Base-by-base conservation (phyloP, 2,888 invertebrate genomes). In the Craniophora ligustri region DNA sequence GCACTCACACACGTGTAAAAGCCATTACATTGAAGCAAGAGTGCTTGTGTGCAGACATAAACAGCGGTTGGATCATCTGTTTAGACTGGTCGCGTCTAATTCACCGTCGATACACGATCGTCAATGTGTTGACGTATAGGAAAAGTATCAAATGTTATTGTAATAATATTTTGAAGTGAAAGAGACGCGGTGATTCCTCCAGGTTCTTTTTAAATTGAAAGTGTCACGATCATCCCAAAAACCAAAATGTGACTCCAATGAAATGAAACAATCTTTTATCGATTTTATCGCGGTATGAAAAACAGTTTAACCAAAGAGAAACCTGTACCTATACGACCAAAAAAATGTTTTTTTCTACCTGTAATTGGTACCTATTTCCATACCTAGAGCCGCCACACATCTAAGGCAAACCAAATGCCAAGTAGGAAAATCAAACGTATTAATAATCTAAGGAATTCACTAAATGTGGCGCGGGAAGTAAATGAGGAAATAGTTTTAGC, bases 1-100 rank as follows among this genome's bases (percentile, higher is more conserved):
- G 35, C 14, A 21, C 6, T 6, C 5, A 39, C 8, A 6, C 6
- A 18, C 11, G 7, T 26, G 14, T 1, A 16, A 11, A 10, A n/a
- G 10, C 36, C 13, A 61, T 42, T 42, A 47, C 19, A 14, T 39
- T n/a, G n/a, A 16, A 38, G n/a, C 38, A 18, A 23, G 39, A 67
- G 42, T 40, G 42, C 32, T 34, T 30, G 13, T 13, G 38, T 14
- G 18, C 51, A 69, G 51, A 50, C 53, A 23, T 54, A 47, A 49
- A 54, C 46, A 49, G 5, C 8, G 39, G 28, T 49, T 48, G 44
- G 38, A 35, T 48, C 51, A 32, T 50, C 21, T 66, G 66, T 66
- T 69, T 66, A 69, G 65, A 69, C 70, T 64, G 41, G 40, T 23
- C 14, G 31, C 32, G 26, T 40, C 28, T 14, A 28, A 40, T 48